phyloP scores from a whole-genome alignment of 92 coral and sea anemone species.

The Parazoanthus swiftii region DNA sequence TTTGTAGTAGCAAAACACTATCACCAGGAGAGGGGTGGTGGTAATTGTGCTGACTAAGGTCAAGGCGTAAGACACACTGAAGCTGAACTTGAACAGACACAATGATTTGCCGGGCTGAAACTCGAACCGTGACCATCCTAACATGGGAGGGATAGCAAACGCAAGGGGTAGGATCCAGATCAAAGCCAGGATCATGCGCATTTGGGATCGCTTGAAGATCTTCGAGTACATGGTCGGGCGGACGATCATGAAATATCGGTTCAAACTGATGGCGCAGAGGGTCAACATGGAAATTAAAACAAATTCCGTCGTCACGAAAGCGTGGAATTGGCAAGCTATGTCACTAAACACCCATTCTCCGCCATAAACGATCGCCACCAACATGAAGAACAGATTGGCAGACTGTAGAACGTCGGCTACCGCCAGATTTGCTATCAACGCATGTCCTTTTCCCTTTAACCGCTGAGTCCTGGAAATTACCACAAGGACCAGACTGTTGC shows the following conservation, averaged over 20 bases:
- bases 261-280: conserved; percentile 41
- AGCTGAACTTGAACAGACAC: conserved; percentile 64
- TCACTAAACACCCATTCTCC: conserved; percentile 36
- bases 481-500: conserved; percentile 29
- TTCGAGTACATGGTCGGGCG: conserved; percentile 4
- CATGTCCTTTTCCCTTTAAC: conserved; percentile 42
- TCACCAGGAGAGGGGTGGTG: conserved; percentile 59
- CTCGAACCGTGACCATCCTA: conserved; percentile 69
- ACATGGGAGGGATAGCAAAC: conserved; percentile 63
- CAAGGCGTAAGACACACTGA: conserved; percentile 45
- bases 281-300: conserved; percentile 42
- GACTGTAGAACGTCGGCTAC: conserved; percentile 42
- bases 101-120: conserved; percentile 66
- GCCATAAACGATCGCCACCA: conserved; percentile 33
- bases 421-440: conserved; percentile 44
- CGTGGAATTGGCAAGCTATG: conserved; percentile 36
- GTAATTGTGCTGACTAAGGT: conserved; percentile 44
- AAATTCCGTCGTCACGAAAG: conserved; percentile 31
- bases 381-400: conserved; percentile 40
- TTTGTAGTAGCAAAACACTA: conserved; percentile 60
- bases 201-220: conserved; percentile 37
- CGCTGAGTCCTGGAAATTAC: conserved; percentile 35
- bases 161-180: conserved; percentile 67
- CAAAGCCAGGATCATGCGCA: conserved; percentile 37
- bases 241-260: conserved; percentile 42